Percentiles rank a stretch among this genome's conserved stretches.
Evolutionary conservation across 2,113 vertebrate genomes (phyloP).

Genomic region (Arizona elegans): DNA sequence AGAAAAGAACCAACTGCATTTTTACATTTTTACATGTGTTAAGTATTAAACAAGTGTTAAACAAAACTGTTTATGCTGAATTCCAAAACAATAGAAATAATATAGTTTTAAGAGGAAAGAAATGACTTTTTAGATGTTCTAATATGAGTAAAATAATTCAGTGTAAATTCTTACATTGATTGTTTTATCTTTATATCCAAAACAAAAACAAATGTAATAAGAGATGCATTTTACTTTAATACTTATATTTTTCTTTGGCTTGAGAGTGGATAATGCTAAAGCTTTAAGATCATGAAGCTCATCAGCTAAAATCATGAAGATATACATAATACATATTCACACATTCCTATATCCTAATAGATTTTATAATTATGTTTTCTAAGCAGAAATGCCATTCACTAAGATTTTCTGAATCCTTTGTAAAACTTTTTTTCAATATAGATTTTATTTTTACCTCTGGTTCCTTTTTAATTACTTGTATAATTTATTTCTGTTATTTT

Average conservation of each 20-base stretch:
- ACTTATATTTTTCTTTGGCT: not conserved
- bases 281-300: not conserved
- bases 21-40: not conserved
- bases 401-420: not conserved
- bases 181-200: not conserved
- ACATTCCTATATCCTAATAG: not conserved
- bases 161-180: not conserved
- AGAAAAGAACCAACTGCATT: not conserved
- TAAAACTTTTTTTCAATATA: not conserved
- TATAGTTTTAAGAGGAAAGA: not conserved
- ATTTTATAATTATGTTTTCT: not conserved
- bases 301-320: not conserved
- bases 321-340: not conserved
- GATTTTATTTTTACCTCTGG: not conserved
- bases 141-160: not conserved
- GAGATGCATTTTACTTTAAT: not conserved
- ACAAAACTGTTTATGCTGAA: not conserved
- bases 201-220: not conserved
- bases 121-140: not conserved
- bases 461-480: not conserved
- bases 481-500: not conserved
- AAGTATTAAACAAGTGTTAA: not conserved
- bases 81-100: not conserved
- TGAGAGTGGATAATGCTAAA: not conserved
- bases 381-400: not conserved